Conservation (phyloP, 2,797 vertebrate genomes). For the Sparus aurata region DNA sequence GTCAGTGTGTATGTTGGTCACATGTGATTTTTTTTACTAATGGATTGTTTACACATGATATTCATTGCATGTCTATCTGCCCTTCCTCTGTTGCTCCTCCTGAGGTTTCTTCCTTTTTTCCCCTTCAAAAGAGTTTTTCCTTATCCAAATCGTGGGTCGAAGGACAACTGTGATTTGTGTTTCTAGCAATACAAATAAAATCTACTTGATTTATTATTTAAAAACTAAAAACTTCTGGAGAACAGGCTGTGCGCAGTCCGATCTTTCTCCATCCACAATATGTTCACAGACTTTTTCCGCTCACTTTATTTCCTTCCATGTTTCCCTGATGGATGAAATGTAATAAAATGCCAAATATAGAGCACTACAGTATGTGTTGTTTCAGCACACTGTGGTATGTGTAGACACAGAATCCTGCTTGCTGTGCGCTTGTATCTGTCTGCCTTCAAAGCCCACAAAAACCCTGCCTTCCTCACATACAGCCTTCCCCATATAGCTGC, state of each 20-base stretch:
- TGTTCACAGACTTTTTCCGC: constrained; percentile 15
- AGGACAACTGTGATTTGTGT: neutral
- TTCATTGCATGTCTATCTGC: too few species aligned
- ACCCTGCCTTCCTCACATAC: constrained; percentile 25
- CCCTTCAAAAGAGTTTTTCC: neutral
- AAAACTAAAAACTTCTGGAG: neutral
- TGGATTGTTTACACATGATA: neutral
- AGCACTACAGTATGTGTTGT: constrained; percentile 30
- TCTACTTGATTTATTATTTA: neutral
- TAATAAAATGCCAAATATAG: constrained; percentile 53
- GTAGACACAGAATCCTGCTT: constrained; percentile 26
- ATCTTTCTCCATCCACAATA: neutral
- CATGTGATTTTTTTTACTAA: neutral
- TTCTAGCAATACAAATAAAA: neutral
- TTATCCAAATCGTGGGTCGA: neutral
- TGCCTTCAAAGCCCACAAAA: constrained; percentile 49
- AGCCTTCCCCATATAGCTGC: constrained; percentile 18
- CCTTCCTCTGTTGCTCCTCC: neutral
- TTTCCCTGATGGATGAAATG: constrained; percentile 32
- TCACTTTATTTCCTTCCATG: constrained; percentile 7
- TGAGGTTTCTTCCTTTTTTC: neutral
- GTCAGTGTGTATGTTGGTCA: too few species aligned
- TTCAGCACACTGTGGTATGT: constrained; percentile 46
- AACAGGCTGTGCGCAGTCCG: neutral
- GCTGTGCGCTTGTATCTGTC: constrained; percentile 38